These are phyloP conservation scores for Ataeniobius toweri DNA, from an alignment of 2,797 vertebrate genomes.

Conservation along the genomic window DNA sequence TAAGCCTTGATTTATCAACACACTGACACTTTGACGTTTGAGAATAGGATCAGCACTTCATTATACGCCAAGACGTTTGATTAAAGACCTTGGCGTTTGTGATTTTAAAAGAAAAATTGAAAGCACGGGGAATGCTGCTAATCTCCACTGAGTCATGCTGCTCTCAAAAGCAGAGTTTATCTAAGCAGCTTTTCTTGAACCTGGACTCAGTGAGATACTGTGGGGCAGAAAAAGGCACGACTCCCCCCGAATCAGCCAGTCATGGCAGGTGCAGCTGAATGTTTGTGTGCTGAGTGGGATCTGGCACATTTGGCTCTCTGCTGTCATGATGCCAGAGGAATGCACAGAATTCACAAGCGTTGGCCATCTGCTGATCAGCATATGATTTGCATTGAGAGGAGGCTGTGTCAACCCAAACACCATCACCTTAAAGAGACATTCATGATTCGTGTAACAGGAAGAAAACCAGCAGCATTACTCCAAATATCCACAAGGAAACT, in stretches of 20 bases:
- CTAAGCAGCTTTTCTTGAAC: constrained; percentile 9
- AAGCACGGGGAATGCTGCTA: background rate
- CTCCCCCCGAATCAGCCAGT: constrained; percentile 56
- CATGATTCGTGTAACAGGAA: constrained; percentile 30
- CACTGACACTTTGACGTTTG: constrained; percentile 1
- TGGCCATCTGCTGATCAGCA: constrained; percentile 31
- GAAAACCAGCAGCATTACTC: constrained; percentile 1
- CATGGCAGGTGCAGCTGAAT: constrained; percentile 51
- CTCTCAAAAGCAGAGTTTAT: constrained; percentile 23
- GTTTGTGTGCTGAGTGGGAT: constrained; percentile 46
- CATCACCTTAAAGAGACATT: constrained; percentile 9
- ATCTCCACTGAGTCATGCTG: constrained; percentile 32
- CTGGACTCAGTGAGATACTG: constrained; percentile 31
- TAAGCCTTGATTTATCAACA: constrained; percentile 12
- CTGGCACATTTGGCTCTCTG: constrained; percentile 20
- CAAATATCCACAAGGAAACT: constrained; percentile 4
- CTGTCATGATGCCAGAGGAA: constrained; percentile 34
- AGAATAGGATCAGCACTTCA: constrained; percentile 15
- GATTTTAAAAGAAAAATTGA: constrained; percentile 6
- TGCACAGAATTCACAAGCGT: constrained; percentile 35
- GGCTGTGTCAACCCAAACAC: constrained; percentile 2
- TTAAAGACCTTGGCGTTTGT: constrained; percentile 21
- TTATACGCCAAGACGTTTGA: constrained; percentile 31
- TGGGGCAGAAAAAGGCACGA: constrained; percentile 34
- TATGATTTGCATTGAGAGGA: constrained; percentile 22